A percentile compares a stretch with the other conserved stretches of the same genome.
Evolutionary conservation across 2,113 vertebrate genomes (phyloP).

Genomic region (Equus quagga): DNA sequence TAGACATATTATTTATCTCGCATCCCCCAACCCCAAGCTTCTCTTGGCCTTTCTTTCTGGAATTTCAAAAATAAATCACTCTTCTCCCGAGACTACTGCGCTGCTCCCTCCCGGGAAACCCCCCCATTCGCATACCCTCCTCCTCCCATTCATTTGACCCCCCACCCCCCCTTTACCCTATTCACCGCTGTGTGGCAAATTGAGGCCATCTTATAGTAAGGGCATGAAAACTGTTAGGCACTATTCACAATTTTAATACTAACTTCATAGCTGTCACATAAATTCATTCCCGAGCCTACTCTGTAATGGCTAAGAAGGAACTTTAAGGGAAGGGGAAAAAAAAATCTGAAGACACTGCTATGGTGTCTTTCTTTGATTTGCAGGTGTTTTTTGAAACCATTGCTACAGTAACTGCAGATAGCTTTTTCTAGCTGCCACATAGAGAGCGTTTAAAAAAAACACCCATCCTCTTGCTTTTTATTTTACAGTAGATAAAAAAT

Average conservation of each 20-base stretch:
- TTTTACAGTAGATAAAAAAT: conserved; percentile 92
- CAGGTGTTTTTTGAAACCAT: conserved; percentile 88
- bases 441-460: conserved; percentile 63
- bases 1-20: conserved; percentile 50
- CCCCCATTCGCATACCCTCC: not conserved
- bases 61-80: conserved; percentile 81
- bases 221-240: conserved; percentile 74
- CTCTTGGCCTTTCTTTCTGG: conserved; percentile 45
- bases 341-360: conserved; percentile 72
- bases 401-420: conserved; percentile 83
- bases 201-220: conserved; percentile 74
- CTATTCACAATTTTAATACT: conserved; percentile 89
- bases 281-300: conserved; percentile 85
- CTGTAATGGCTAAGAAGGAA: conserved; percentile 80
- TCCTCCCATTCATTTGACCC: conserved; percentile 32
- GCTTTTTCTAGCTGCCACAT: conserved; percentile 80
- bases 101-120: conserved; percentile 34
- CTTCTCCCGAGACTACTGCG: conserved; percentile 2
- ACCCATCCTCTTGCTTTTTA: conserved; percentile 70
- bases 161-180: conserved; percentile 1
- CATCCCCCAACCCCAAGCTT: not conserved
- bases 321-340: conserved; percentile 72
- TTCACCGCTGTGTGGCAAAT: conserved; percentile 84
- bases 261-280: conserved; percentile 93
- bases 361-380: conserved; percentile 85